Evolutionary conservation across 2,113 vertebrate species (phyloP).

Genomic region (Hemiscyllium ocellatum): DNA sequence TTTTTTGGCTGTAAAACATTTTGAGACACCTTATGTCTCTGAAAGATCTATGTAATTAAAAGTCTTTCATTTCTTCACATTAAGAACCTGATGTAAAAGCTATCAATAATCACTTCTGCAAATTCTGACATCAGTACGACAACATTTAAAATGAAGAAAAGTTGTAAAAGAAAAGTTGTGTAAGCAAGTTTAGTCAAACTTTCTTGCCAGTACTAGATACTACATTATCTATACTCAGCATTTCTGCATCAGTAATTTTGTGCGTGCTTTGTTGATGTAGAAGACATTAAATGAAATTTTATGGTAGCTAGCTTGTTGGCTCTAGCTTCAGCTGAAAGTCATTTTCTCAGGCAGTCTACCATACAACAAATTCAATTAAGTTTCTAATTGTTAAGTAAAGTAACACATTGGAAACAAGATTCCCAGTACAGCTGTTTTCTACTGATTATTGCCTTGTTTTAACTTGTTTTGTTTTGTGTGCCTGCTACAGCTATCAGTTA

Average conservation of each 20-base stretch:
- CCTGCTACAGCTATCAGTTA: background rate
- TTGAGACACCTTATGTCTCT: background rate
- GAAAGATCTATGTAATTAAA: background rate
- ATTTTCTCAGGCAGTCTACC: slow-evolving; percentile 53
- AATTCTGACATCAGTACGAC: background rate
- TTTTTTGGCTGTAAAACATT: background rate
- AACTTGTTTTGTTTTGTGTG: slow-evolving; percentile 24
- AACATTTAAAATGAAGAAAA: background rate
- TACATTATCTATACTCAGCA: slow-evolving; percentile 70
- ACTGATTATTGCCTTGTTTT: slow-evolving; percentile 21
- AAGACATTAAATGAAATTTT: slow-evolving; percentile 77
- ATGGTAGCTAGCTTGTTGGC: slow-evolving; percentile 74
- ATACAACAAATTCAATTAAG: slow-evolving; percentile 31
- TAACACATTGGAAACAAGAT: slow-evolving; percentile 27
- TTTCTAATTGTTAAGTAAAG: slow-evolving; percentile 34
- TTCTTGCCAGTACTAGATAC: slow-evolving; percentile 66
- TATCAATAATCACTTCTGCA: background rate
- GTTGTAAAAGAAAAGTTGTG: background rate
- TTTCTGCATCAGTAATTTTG: slow-evolving; percentile 69
- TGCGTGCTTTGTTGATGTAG: slow-evolving; percentile 74
- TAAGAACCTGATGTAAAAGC: background rate
- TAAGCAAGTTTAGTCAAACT: background rate
- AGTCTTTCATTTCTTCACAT: background rate
- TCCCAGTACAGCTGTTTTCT: slow-evolving; percentile 27
- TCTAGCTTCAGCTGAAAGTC: slow-evolving; percentile 76